phyloP scores from a whole-genome alignment of 2,113 vertebrate species.

The Poeciliopsis retropinna region DNA sequence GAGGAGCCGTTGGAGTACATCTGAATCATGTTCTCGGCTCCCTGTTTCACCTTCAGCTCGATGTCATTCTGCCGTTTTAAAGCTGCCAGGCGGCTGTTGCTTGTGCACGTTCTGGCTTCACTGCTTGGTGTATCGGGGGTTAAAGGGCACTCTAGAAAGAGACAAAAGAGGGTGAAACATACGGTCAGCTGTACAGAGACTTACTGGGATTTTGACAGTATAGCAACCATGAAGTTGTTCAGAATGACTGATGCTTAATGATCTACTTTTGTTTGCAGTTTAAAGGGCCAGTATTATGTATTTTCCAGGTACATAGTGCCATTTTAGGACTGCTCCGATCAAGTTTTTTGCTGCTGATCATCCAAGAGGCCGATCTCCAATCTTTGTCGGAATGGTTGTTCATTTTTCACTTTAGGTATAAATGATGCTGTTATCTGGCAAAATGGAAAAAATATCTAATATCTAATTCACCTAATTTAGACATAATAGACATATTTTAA shows the following conservation, averaged over 20 bases:
- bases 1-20: slow-evolving; percentile 98
- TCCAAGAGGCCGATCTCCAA: no score
- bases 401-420: no score
- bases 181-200: background rate
- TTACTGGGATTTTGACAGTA: background rate
- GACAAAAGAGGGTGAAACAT: background rate
- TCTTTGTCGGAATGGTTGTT: no score
- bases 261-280: background rate
- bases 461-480: no score
- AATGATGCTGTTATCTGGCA: no score
- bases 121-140: slow-evolving; percentile 95
- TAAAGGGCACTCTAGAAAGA: slow-evolving; percentile 88
- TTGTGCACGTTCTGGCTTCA: slow-evolving; percentile 86
- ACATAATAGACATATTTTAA: no score
- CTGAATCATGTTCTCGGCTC: slow-evolving; percentile 99
- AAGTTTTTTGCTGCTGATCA: no score
- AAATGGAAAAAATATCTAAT: no score
- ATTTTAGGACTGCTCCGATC: no score
- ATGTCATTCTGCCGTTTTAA: slow-evolving; percentile 97
- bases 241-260: background rate
- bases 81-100: slow-evolving; percentile 89
- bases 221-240: no score
- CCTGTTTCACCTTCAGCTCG: slow-evolving; percentile 98
- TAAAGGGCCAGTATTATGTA: no score
- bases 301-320: no score